Conservation (phyloP, 2,888 invertebrate genomes). For the Drosophila neotestacea region DNA sequence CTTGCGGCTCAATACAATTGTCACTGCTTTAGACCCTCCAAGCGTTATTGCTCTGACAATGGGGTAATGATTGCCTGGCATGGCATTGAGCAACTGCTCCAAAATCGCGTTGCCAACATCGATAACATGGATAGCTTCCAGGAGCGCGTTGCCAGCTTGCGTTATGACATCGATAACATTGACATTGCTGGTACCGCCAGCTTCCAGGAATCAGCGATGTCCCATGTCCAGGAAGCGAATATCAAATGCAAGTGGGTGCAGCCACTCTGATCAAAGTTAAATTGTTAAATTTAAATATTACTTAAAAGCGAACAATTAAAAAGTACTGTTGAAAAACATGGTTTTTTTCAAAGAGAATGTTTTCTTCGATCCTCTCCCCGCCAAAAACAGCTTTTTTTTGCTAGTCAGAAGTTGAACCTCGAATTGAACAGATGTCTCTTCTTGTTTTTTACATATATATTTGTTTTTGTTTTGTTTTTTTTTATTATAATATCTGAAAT, state of each 20-base stretch:
- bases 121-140: slow-evolving; percentile 86
- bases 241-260: slow-evolving; percentile 84
- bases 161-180: slow-evolving; percentile 86
- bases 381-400: no score
- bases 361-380: no score
- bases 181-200: slow-evolving; percentile 83
- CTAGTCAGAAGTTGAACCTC: no score
- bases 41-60: slow-evolving; percentile 97
- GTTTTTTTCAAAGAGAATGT: no score
- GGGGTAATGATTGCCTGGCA: slow-evolving; percentile 99
- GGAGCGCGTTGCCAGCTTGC: slow-evolving; percentile 33
- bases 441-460: slow-evolving; percentile 19
- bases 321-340: no score
- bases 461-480: slow-evolving; percentile 44
- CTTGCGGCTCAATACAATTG: slow-evolving; percentile 89
- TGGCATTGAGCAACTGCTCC: slow-evolving; percentile 90
- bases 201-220: slow-evolving; percentile 71
- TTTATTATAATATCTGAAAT: slow-evolving; percentile 83
- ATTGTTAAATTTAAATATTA: no score
- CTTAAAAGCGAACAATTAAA: no score
- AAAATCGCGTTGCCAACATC: slow-evolving; percentile 73
- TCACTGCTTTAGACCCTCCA: slow-evolving; percentile 91
- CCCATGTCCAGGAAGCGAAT: slow-evolving; percentile 43
- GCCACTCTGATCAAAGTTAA: slow-evolving; percentile 26
- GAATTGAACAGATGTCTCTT: background rate